phyloP scores from a whole-genome alignment of 1,140 invertebrate species.

The Neotoxoptera formosana region DNA sequence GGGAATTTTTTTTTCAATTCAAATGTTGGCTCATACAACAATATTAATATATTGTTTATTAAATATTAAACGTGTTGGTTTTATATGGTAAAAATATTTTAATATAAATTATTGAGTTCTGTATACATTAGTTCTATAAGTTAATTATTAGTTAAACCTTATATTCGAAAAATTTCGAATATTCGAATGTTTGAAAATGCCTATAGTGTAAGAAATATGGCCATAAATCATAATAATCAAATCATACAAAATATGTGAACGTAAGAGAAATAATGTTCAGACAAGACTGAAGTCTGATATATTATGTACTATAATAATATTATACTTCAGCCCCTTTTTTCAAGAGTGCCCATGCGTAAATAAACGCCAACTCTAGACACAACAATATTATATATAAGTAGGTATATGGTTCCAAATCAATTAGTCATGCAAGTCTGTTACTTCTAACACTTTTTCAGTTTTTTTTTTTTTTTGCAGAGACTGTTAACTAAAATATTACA shows the following conservation, averaged over 20 bases:
- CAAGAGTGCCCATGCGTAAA: neutral
- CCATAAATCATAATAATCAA: neutral
- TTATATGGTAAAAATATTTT: neutral
- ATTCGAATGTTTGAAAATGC: too few relatives aligned
- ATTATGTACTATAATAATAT: neutral
- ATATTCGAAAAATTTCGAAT: too few relatives aligned
- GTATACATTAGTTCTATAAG: neutral
- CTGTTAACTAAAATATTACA: neutral
- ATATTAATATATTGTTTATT: neutral
- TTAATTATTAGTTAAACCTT: neutral
- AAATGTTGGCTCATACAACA: neutral
- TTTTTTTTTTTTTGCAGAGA: neutral
- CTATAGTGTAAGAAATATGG: neutral
- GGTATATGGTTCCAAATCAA: neutral
- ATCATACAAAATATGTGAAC: neutral
- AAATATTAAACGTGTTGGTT: neutral
- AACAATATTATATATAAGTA: neutral
- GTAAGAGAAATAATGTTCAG: neutral
- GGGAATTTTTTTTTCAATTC: neutral
- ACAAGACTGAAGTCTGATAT: neutral
- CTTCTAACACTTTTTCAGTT: neutral
- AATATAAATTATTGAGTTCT: neutral
- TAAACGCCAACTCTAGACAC: neutral
- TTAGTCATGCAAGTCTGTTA: neutral
- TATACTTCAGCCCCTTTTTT: neutral